A percentile compares a stretch with the other conserved stretches of the same genome.
These are phyloP conservation scores for Gymnogyps californianus DNA, from an alignment of 2,113 vertebrate genomes.

Conservation along the genomic window DNA sequence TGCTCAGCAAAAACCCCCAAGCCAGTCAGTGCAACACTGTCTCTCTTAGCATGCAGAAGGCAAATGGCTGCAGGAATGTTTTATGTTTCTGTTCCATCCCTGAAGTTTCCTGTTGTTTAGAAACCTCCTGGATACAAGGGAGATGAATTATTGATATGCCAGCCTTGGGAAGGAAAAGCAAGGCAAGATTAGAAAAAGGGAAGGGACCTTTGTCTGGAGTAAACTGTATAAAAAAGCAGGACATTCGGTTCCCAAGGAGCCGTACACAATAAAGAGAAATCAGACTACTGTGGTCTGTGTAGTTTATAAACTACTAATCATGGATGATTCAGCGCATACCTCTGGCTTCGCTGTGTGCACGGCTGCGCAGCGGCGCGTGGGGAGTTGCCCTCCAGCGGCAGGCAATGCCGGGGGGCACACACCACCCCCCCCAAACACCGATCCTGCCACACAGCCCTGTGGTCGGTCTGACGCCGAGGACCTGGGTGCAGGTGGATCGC, in stretches of 20 bases:
- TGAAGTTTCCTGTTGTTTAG: conserved; percentile 52
- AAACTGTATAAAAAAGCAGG: conserved; percentile 4
- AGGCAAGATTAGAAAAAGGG: conserved; percentile 36
- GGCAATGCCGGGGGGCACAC: background rate
- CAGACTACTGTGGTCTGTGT: background rate
- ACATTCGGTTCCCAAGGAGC: conserved; percentile 38
- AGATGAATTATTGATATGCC: conserved; percentile 57
- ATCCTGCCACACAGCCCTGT: accelerated
- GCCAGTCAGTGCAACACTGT: accelerated
- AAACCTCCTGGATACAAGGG: conserved; percentile 53
- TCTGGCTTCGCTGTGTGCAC: background rate
- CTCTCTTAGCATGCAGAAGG: conserved; percentile 37
- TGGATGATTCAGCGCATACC: background rate
- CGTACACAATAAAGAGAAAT: background rate
- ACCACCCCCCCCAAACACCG: accelerated
- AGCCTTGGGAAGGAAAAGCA: conserved; percentile 41
- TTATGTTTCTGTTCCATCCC: conserved; percentile 59
- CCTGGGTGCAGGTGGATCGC: background rate
- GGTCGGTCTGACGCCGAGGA: accelerated
- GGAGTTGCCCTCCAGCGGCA: background rate
- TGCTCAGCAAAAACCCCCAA: background rate
- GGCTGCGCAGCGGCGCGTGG: accelerated
- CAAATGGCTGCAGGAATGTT: background rate
- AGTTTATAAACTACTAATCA: conserved; percentile 12
- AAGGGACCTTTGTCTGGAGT: conserved; percentile 38